Conservation (phyloP, 1,140 invertebrate species). For the Homarus americanus region DNA sequence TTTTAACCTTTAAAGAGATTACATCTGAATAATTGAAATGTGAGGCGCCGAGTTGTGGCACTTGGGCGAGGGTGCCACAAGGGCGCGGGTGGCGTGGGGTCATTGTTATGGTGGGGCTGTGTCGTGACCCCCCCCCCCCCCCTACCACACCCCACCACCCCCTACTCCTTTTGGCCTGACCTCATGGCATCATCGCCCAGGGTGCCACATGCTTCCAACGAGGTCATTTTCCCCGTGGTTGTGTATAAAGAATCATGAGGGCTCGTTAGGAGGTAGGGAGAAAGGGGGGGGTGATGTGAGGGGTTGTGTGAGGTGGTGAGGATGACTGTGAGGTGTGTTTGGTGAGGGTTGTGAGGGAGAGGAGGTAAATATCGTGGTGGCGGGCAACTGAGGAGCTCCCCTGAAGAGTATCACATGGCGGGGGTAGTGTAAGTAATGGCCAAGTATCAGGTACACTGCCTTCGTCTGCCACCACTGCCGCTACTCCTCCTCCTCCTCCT, state of each 20-base stretch:
- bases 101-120: slow-evolving; percentile 14
- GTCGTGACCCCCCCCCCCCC: slow-evolving; percentile 25
- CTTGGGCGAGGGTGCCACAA: neutral
- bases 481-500: neutral
- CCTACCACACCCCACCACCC: no score
- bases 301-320: neutral
- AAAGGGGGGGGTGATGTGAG: no score
- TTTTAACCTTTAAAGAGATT: slow-evolving; percentile 45
- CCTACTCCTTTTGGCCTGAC: slow-evolving; percentile 33
- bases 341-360: neutral
- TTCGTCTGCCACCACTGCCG: neutral
- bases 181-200: slow-evolving; percentile 22
- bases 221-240: neutral
- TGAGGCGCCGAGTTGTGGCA: neutral
- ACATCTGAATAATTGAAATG: slow-evolving; percentile 41
- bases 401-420: slow-evolving; percentile 55
- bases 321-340: neutral
- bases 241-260: no score
- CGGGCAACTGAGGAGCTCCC: slow-evolving; percentile 16
- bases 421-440: slow-evolving; percentile 46
- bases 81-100: neutral
- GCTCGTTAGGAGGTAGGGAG: no score
- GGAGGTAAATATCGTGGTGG: no score
- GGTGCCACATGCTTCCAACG: neutral
- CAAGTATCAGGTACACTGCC: slow-evolving; percentile 43